Evolutionary conservation across 2,797 vertebrate genomes (phyloP).

Genomic region (Nannoperca obscura): DNA sequence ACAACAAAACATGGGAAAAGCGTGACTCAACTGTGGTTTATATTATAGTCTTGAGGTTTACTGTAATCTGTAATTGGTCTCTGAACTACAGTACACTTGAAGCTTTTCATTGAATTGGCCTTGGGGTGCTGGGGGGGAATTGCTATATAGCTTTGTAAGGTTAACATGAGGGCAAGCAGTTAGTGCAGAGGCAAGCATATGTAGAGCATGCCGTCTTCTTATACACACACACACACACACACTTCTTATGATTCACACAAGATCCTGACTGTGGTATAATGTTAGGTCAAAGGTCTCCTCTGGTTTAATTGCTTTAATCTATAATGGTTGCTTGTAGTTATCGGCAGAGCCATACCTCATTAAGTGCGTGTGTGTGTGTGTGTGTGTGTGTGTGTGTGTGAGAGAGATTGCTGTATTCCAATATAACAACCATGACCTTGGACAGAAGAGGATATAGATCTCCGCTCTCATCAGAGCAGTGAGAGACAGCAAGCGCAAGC

Average conservation of each 20-base stretch:
- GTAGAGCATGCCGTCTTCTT: constrained; percentile 63
- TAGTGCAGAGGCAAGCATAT: constrained; percentile 77
- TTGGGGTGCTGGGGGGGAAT: constrained; percentile 13
- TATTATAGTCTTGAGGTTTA: constrained; percentile 39
- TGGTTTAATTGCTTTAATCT: constrained; percentile 84
- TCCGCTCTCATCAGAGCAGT: constrained; percentile 58
- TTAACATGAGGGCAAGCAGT: constrained; percentile 66
- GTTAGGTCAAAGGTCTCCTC: constrained; percentile 79
- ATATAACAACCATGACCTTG: constrained; percentile 83
- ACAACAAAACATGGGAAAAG: constrained; percentile 12
- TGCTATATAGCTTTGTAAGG: constrained; percentile 62
- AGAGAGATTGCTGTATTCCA: constrained; percentile 70
- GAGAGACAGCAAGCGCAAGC: constrained; percentile 44
- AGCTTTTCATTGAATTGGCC: constrained; percentile 58
- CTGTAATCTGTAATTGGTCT: constrained; percentile 52
- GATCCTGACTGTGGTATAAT: constrained; percentile 71
- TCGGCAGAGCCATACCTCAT: constrained; percentile 81
- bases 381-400: constrained; percentile 35
- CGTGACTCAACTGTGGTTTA: constrained; percentile 21
- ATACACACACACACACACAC: constrained; percentile 4
- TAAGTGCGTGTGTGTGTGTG: constrained; percentile 35
- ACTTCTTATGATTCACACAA: constrained; percentile 70
- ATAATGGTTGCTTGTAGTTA: constrained; percentile 82
- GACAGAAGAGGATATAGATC: constrained; percentile 80
- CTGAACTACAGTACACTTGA: constrained; percentile 16